Evolutionary conservation across 2,113 vertebrate genomes (phyloP), one percentile per base, ranked within the genome.

Genomic region (Phodopus roborovskii): DNA sequence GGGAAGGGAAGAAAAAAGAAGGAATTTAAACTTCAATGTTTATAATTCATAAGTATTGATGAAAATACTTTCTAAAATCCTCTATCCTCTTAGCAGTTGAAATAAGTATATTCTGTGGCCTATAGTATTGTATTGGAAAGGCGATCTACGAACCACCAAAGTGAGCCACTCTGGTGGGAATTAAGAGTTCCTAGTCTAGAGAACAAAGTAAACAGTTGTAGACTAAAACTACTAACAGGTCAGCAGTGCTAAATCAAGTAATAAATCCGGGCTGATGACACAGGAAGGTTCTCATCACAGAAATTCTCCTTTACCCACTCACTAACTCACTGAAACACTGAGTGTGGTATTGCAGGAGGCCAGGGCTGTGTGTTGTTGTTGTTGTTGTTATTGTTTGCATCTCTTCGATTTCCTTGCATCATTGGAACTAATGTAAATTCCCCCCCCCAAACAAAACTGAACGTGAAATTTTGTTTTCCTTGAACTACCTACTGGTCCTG

Each of bases 91-190:
- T 36, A 74, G n/a, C 16, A 95, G 64, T 78, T 62, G 73, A 73
- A 91, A 95, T 28, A 96, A 97, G 77, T 92, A 91, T 90, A 95
- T 58, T 90, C 58, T 5, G 10, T 39, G 53, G 11, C 22, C 64
- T 5, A 33, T 81, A 68, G 88, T 92, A 98, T 71, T 96, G 36
- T 3, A 36, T 88, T 97, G 70, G 7, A 85, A 96, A 96, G 79
- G 75, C 66, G 96, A 97, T 7, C 16, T 58, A 71, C 42, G 60
- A 70, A 24, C 74, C 4, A 86, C 70, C 82, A 74, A 7, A 62
- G 16, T 12, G n/a, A 33, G 24, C 3, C 12, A 22, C 16, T 60
- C 28, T 88, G 60, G 66, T 74, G 53, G n/a, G 53, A 74, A 92
- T 77, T 66, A 53, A 74, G 81, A 92, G 20, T 82, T 77, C 3